A percentile compares a stretch with the other conserved stretches of the same genome.
phyloP scores from a whole-genome alignment of 1,140 invertebrate species.

The Temnothorax nylanderi region DNA sequence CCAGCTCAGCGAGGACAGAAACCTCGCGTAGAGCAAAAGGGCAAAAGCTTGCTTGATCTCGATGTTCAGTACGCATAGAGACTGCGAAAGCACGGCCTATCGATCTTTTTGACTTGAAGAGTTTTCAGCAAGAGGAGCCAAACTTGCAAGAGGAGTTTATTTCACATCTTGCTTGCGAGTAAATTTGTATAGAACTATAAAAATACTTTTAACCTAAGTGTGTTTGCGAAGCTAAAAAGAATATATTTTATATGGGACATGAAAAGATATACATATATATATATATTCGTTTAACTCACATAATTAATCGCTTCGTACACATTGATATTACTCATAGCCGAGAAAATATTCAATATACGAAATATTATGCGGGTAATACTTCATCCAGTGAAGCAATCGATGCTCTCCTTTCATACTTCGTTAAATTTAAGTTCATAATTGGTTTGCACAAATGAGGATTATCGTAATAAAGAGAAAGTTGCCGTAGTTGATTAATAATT shows the following conservation, averaged over 20 bases:
- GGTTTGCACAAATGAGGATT: neutral
- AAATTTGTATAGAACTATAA: neutral
- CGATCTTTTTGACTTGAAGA: constrained; percentile 89
- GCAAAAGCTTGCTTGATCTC: constrained; percentile 91
- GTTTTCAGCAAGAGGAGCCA: constrained; percentile 85
- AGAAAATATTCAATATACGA: neutral
- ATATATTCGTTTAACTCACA: neutral
- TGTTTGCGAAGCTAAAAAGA: neutral
- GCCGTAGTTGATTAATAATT: neutral
- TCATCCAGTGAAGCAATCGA: neutral
- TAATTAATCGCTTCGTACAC: neutral
- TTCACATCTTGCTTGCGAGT: neutral
- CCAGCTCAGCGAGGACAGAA: constrained; percentile 90
- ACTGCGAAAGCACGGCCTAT: constrained; percentile 91
- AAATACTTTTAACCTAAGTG: neutral
- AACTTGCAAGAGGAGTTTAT: no score
- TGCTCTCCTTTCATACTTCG: neutral
- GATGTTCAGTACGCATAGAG: constrained; percentile 91
- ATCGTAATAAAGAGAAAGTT: neutral
- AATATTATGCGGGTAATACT: neutral
- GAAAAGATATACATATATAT: neutral
- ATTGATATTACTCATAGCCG: neutral
- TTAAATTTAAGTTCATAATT: constrained; percentile 1
- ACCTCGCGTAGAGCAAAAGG: constrained; percentile 92
- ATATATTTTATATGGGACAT: neutral